Evolutionary conservation across 2,113 vertebrate species (phyloP).

Genomic region (Labeo rohita): DNA sequence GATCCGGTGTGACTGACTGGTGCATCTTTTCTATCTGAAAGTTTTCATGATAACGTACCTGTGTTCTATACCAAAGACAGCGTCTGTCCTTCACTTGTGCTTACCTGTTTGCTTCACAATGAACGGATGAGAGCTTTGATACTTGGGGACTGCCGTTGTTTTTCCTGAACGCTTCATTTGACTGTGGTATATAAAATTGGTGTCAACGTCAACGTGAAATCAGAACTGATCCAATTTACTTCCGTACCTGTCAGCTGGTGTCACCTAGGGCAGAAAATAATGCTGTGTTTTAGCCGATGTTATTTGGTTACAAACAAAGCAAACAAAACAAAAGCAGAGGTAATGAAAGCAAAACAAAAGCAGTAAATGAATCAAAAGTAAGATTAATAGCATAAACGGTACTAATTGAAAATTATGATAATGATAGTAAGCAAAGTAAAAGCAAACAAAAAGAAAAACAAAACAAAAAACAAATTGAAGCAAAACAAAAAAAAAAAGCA

Average conservation of each 20-base stretch:
- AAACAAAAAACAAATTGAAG: no score
- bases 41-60: conserved; percentile 63
- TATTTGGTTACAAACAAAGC: not conserved
- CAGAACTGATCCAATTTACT: not conserved
- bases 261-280: not conserved
- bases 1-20: conserved; percentile 78
- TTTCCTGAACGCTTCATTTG: conserved; percentile 6
- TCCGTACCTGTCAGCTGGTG: not conserved
- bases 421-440: no score
- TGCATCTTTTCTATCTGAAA: conserved; percentile 66
- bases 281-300: not conserved
- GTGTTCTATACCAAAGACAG: conserved; percentile 89
- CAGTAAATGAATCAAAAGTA: no score
- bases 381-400: no score
- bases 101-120: conserved; percentile 62
- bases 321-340: not conserved
- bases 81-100: conserved; percentile 69
- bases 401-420: no score
- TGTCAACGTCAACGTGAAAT: conserved; percentile 24
- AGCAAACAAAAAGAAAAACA: no score
- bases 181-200: not conserved
- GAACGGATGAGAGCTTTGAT: conserved; percentile 42
- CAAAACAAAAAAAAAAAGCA: no score
- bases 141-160: conserved; percentile 7
- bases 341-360: not conserved